Evolutionary conservation across 2,888 invertebrate species (phyloP), one percentile per base, ranked within the genome.

Genomic region (Rhagonycha lutea): DNA sequence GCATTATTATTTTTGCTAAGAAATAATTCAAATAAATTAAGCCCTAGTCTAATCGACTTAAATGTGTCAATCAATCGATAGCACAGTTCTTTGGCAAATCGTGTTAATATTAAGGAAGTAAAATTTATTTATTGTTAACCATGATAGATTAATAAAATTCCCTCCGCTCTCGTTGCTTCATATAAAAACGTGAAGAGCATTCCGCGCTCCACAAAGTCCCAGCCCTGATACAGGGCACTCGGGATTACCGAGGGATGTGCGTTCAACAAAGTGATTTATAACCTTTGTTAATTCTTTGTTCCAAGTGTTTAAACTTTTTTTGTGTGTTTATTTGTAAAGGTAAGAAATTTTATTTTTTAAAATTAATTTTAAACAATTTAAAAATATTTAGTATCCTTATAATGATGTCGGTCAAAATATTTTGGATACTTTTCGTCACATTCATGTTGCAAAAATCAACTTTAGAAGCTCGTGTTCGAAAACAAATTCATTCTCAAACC

Each of bases 161-260:
- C 80, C 81, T 80, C 77, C 70, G 76, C 75, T 77, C 75, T 76
- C 61, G 76, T 69, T 61, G 68, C 68, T 68, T 72, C 62, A 81
- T 82, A 82, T 81, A 81, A 80, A 81, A 80, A 78, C 72, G 28
- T 73, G 72, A 79, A 79, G 74, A 32, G 63, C 67, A 69, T 74
- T 63, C 70, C 74, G 72, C 74, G 77, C 77, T 68, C 70, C 77
- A 80, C 79, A 77, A 83, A 82, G 82, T 83, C 81, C 82, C 81
- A 78, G 83, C 83, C 83, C 84, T 83, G 81, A 76, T 78, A 78
- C 80, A 80, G 82, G 83, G 83, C 82, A 80, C 79, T 80, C 82
- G 78, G 81, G 73, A 78, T 76, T 76, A 78, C 77, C 68, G 79
- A 81, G 82, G 80, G 80, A 78, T 47, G 73, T 60, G 68, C 73